Evolutionary conservation across 2,888 invertebrate species (phyloP).

Genomic region (Drosophila gaucha): DNA sequence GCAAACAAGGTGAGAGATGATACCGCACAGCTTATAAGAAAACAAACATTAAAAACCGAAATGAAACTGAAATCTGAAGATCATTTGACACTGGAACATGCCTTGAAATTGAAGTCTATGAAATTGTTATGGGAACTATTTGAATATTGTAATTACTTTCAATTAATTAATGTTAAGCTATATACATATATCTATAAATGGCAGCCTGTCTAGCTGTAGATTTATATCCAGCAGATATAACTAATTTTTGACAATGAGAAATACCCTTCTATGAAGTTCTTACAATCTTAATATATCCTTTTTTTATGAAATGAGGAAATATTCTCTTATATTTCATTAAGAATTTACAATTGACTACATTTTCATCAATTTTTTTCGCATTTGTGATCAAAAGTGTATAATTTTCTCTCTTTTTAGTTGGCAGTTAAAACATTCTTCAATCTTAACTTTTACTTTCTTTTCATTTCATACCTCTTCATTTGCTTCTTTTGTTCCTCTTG

Average conservation of each 20-base stretch:
- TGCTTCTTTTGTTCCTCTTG: too few species aligned
- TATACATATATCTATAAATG: not conserved
- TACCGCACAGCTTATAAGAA: conserved; percentile 11
- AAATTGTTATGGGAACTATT: conserved; percentile 1
- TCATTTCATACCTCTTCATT: too few species aligned
- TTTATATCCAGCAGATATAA: not conserved
- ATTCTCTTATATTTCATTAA: too few species aligned
- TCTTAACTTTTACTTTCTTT: too few species aligned
- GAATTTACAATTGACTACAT: too few species aligned
- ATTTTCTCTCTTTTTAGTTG: not conserved
- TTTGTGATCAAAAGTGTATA: not conserved
- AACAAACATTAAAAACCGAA: not conserved
- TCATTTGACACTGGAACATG: conserved; percentile 25
- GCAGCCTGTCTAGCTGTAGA: not conserved
- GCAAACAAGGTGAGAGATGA: conserved; percentile 27
- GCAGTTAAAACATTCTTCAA: too few species aligned
- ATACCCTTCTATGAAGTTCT: not conserved
- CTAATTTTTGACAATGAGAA: too few species aligned
- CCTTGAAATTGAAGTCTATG: conserved; percentile 12
- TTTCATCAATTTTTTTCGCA: too few species aligned
- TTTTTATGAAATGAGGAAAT: too few species aligned
- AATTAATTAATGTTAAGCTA: not conserved
- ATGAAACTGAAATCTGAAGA: conserved; percentile 3
- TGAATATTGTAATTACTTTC: not conserved
- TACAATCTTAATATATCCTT: not conserved